A percentile compares a stretch with the other conserved stretches of the same genome.
Evolutionary conservation across 2,888 invertebrate genomes (phyloP).

Genomic region (Seira ritae): DNA sequence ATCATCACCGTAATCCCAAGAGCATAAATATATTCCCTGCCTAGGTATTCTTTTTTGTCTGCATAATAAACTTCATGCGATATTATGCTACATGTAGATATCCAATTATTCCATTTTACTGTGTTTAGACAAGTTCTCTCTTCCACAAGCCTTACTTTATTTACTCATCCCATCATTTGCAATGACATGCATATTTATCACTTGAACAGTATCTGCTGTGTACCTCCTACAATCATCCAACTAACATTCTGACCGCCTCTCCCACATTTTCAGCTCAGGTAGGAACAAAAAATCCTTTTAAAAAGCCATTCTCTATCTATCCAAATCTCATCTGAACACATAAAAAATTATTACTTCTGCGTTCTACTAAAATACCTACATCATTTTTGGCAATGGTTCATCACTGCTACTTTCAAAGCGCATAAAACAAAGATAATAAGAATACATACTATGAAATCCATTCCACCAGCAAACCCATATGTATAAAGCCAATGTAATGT

Average conservation of each 20-base stretch:
- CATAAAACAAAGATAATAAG: neutral
- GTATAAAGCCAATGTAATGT: neutral
- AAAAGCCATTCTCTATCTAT: slow-evolving; percentile 42
- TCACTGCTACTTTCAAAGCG: neutral
- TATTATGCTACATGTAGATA: too few species aligned
- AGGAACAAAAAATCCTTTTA: slow-evolving; percentile 25
- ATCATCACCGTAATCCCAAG: neutral
- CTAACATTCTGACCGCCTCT: slow-evolving; percentile 34
- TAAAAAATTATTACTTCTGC: neutral
- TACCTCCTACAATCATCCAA: slow-evolving; percentile 5
- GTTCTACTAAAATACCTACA: neutral
- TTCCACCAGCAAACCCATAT: neutral
- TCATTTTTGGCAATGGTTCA: slow-evolving; percentile 18
- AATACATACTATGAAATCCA: neutral
- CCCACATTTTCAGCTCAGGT: slow-evolving; percentile 42
- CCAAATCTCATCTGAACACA: slow-evolving; percentile 1
- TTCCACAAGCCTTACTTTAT: neutral
- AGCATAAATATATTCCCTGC: slow-evolving; percentile 13
- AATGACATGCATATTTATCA: slow-evolving; percentile 43
- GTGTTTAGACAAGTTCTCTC: neutral
- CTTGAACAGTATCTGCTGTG: neutral
- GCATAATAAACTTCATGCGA: neutral
- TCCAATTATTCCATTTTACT: neutral
- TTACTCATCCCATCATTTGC: slow-evolving; percentile 21
- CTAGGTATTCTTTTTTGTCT: neutral